Evolutionary conservation across 2,797 vertebrate species (phyloP), one percentile per base, ranked within the genome.

Genomic region (Hoplostethus atlanticus): DNA sequence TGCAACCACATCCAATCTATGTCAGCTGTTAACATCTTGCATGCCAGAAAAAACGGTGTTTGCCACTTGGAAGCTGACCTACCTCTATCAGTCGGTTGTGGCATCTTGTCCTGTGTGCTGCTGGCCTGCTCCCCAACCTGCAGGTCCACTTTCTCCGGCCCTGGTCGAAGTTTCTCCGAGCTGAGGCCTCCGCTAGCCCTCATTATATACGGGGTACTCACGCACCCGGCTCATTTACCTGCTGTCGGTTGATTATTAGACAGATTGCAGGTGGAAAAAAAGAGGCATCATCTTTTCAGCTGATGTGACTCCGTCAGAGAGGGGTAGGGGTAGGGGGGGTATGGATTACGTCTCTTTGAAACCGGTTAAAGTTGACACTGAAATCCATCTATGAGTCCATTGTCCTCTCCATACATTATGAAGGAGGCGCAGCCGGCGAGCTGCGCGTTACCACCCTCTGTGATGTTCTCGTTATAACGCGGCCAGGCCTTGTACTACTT

Each of bases 331-430:
- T 21, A 21, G 28, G 11, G 40, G 59, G 64, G 87, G 86, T 85
- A 93, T 88, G 78, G 84, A 88, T 95, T 94, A 91, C 94, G 71
- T 77, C 82, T 85, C 79, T 83, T 86, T 91, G 83, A 90, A 62
- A 46, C 31, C 52, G 60, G 51, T 47, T 51, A 71, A 86, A 90
- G 86, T 90, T 89, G 86, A 84, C 56, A 84, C 85, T 91, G 91
- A 91, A 93, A 95, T 92, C 90, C 86, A 91, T 61, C 91, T 89
- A 86, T 1, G 69, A 66, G 57, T 50, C 79, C 83, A 92, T 94
- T 94, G 93, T 94, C 84, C 89, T 73, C 68, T 68, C 73, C 81
- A 92, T 92, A 61, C 91, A 93, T 93, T 92, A 94, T 94, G 89
- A 82, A 94, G 87, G 85, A 93, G 87, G 90, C 83, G 83, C 92